phyloP scores from a whole-genome alignment of 2,797 vertebrate genomes.

The Neosilurus mollespiculum region DNA sequence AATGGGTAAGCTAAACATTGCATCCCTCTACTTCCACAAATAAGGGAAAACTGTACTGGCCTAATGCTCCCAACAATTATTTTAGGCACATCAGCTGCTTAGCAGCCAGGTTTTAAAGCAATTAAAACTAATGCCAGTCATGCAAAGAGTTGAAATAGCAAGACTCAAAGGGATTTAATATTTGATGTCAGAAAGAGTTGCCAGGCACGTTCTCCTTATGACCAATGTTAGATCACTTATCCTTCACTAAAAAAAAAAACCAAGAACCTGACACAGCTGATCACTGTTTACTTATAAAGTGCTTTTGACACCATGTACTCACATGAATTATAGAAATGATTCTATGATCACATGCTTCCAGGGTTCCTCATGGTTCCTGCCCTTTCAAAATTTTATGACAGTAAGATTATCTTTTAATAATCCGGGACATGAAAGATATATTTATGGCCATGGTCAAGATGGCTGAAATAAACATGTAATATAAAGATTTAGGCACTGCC shows the following conservation, averaged over 20 bases:
- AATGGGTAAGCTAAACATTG: slow-evolving; percentile 19
- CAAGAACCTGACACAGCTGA: neutral
- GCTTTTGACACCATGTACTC: neutral
- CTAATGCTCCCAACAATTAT: slow-evolving; percentile 12
- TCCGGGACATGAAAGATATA: neutral
- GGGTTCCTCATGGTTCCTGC: neutral
- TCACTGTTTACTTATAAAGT: neutral
- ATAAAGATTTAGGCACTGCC: too few relatives aligned
- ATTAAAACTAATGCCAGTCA: slow-evolving; percentile 9
- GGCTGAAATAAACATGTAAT: neutral
- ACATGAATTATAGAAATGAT: neutral
- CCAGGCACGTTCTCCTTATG: neutral
- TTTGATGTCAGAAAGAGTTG: neutral
- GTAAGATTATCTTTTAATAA: neutral
- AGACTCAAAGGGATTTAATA: neutral
- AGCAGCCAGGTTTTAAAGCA: slow-evolving; percentile 15
- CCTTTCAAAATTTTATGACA: slow-evolving; percentile 2
- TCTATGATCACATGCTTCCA: neutral
- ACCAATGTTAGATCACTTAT: neutral
- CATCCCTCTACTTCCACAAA: neutral
- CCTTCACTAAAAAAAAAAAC: neutral
- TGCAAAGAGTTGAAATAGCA: neutral
- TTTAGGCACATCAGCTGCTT: slow-evolving; percentile 32
- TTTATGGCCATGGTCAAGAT: neutral
- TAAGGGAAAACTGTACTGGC: neutral